Conservation (phyloP, 2,888 invertebrate genomes). For the Drosophila rellima region DNA sequence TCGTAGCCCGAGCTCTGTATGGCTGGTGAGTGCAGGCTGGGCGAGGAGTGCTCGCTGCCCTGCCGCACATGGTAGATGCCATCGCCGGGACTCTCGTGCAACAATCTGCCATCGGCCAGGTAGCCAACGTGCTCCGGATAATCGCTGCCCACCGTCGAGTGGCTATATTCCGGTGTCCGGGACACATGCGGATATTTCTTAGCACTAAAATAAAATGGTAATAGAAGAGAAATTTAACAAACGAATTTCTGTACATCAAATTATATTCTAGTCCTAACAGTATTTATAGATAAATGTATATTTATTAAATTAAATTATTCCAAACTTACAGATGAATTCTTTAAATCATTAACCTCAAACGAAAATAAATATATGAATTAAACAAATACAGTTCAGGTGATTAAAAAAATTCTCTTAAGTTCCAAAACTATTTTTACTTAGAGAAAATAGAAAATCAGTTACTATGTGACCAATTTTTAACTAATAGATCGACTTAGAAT, state of each 20-base stretch:
- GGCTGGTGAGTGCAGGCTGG: constrained; percentile 83
- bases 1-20: constrained; percentile 78
- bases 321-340: too few species aligned
- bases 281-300: background rate
- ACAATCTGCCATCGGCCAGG: constrained; percentile 69
- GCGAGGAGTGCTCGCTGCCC: constrained; percentile 83
- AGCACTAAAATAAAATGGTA: constrained; percentile 69
- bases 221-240: background rate
- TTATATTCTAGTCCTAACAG: too few species aligned
- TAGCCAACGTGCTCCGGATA: constrained; percentile 78
- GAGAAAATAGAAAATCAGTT: too few species aligned
- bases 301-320: too few species aligned
- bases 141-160: constrained; percentile 74
- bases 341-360: too few species aligned
- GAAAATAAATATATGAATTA: too few species aligned
- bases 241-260: background rate
- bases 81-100: constrained; percentile 70
- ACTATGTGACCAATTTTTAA: too few species aligned
- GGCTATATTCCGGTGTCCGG: constrained; percentile 77
- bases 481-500: too few species aligned
- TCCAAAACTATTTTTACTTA: too few species aligned
- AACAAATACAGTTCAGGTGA: too few species aligned
- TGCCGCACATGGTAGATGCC: constrained; percentile 78
- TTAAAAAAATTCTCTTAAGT: too few species aligned
- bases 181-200: constrained; percentile 81